Percentiles rank a stretch among this genome's conserved stretches.
Evolutionary conservation across 2,888 invertebrate species (phyloP).

Genomic region (Pyrrhosoma nymphula): DNA sequence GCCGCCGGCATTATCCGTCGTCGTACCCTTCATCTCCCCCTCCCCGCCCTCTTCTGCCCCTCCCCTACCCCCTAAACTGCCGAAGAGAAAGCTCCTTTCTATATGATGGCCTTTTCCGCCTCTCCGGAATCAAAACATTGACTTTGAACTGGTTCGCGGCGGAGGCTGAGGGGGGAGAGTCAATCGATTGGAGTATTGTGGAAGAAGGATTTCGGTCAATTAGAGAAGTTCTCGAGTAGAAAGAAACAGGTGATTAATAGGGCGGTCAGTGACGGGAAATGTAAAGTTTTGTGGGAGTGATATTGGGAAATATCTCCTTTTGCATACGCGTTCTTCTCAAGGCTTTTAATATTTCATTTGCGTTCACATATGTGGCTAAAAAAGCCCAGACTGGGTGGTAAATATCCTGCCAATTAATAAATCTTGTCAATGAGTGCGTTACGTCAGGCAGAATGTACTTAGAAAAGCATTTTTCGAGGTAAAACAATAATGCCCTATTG

Average conservation of each 20-base stretch:
- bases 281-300: background rate
- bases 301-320: background rate
- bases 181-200: background rate
- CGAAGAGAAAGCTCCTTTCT: slow-evolving; percentile 45
- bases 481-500: background rate
- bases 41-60: background rate
- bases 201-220: background rate
- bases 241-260: background rate
- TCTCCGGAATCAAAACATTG: slow-evolving; percentile 45
- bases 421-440: too few species aligned
- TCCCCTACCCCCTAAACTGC: background rate
- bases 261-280: background rate
- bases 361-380: background rate
- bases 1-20: background rate
- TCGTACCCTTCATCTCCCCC: background rate
- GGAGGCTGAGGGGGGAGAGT: background rate
- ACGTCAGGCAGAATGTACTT: too few species aligned
- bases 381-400: background rate
- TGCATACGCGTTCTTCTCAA: background rate
- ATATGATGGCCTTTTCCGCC: background rate
- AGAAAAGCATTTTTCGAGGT: too few species aligned
- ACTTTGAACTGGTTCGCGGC: slow-evolving; percentile 34
- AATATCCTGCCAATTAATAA: too few species aligned
- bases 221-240: background rate
- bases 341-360: too few species aligned